Conservation (phyloP, 2,113 vertebrate genomes). For the Narcine bancroftii region DNA sequence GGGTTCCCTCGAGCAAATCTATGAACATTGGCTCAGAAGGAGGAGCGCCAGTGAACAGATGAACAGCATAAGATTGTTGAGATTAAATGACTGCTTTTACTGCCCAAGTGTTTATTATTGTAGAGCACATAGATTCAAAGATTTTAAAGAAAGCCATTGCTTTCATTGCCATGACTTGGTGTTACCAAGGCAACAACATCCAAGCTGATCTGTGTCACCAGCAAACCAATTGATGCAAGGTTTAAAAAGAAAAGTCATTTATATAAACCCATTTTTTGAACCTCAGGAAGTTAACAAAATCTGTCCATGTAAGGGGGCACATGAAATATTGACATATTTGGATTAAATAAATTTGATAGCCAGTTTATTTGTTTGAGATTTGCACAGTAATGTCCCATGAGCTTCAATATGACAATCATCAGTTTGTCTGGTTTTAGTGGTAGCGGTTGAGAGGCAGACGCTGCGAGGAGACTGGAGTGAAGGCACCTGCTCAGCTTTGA, state of each 20-base stretch:
- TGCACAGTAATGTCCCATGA: not conserved
- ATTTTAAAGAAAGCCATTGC: not conserved
- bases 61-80: not conserved
- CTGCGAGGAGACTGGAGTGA: not conserved
- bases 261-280: not conserved
- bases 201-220: not conserved
- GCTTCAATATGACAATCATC: not conserved
- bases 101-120: not conserved
- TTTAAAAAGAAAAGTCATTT: not conserved
- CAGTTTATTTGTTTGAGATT: too few species aligned
- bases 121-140: not conserved
- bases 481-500: not conserved
- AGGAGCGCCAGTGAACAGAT: not conserved
- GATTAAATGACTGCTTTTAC: not conserved
- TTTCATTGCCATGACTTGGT: not conserved
- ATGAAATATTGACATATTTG: not conserved
- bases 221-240: not conserved
- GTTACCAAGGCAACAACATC: not conserved
- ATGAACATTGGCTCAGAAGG: not conserved
- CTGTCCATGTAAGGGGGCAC: not conserved
- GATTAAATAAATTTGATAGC: not conserved
- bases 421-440: not conserved
- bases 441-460: not conserved
- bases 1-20: not conserved
- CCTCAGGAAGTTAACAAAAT: not conserved